Conservation (phyloP, 2,888 invertebrate species). For the Eupithecia inturbata region DNA sequence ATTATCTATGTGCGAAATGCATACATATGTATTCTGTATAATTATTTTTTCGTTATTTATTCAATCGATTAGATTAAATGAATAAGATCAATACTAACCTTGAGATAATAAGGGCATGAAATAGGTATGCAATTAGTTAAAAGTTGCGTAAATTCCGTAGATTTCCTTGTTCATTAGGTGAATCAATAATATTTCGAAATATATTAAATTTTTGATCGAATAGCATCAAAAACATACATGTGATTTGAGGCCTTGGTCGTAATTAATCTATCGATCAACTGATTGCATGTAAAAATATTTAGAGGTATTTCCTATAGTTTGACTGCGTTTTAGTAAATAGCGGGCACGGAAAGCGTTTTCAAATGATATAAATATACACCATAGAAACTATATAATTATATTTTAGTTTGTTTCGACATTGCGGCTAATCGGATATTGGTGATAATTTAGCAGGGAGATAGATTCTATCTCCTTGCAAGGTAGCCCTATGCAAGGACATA, state of each 20-base stretch:
- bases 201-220: background rate
- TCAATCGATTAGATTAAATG: background rate
- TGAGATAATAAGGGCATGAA: background rate
- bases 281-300: background rate
- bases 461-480: no score
- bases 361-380: no score
- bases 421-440: no score
- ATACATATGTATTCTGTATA: no score
- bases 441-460: no score
- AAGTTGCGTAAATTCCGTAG: background rate
- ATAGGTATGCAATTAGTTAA: background rate
- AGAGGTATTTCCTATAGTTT: background rate
- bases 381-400: no score
- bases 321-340: background rate
- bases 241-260: background rate
- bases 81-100: background rate
- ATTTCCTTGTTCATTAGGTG: conserved; percentile 7
- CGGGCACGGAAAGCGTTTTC: background rate
- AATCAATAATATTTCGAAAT: conserved; percentile 13
- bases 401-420: no score
- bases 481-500: no score
- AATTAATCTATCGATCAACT: background rate
- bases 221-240: background rate
- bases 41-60: no score
- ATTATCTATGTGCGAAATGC: no score